phyloP scores from a whole-genome alignment of 2,113 vertebrate genomes.

The Ascaphus truei region DNA sequence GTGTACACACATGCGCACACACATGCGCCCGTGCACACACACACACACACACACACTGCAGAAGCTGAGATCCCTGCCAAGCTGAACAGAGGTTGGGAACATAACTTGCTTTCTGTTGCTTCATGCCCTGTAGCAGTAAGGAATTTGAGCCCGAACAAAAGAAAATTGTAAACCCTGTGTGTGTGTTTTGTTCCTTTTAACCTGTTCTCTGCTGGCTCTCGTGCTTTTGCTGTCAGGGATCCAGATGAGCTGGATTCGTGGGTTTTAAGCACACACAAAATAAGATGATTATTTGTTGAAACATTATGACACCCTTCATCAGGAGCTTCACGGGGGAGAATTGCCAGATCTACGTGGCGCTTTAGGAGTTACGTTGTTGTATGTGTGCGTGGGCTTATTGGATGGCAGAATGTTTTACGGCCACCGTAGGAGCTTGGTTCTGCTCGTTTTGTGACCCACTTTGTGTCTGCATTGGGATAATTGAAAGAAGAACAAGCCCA shows the following conservation, averaged over 20 bases:
- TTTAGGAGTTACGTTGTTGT: background rate
- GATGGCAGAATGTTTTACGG: constrained; percentile 16
- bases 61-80: constrained; percentile 24
- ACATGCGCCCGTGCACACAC: too few species aligned
- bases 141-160: constrained; percentile 31
- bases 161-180: constrained; percentile 19
- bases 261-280: background rate
- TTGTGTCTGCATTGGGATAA: constrained; percentile 23
- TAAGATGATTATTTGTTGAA: too few species aligned
- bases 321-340: too few species aligned
- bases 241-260: background rate
- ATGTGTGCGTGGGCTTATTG: background rate
- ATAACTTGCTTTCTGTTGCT: constrained; percentile 25
- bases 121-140: constrained; percentile 31
- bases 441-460: constrained; percentile 25
- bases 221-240: background rate
- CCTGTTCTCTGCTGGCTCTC: background rate
- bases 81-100: constrained; percentile 35
- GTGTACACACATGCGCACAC: too few species aligned
- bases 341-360: background rate
- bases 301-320: too few species aligned
- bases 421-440: constrained; percentile 14
- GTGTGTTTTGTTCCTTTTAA: constrained; percentile 21
- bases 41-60: background rate
- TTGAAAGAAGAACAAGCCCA: constrained; percentile 1